These are phyloP conservation scores for Oscheius onirici DNA, from an alignment of 2,888 invertebrate species.

Conservation along the genomic window DNA sequence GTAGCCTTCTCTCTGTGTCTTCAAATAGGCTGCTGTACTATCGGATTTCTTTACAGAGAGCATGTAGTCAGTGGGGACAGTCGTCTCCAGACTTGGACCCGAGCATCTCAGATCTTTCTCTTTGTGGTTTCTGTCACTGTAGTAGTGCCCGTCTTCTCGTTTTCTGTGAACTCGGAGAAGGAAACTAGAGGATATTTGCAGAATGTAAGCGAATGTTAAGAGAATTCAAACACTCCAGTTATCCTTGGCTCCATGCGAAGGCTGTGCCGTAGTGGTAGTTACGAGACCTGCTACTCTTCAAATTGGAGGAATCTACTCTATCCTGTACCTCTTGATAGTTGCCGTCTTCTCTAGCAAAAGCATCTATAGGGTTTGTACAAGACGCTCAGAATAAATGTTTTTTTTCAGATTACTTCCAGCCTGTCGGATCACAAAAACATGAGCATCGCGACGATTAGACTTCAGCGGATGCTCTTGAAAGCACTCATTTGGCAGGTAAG, in stretches of 20 bases:
- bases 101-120: neutral
- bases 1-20: neutral
- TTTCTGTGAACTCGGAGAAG: neutral
- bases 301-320: neutral
- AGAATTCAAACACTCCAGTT: neutral
- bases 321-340: neutral
- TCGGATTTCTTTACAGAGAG: constrained; percentile 2
- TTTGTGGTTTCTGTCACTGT: neutral
- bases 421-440: constrained; percentile 5
- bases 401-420: constrained; percentile 3
- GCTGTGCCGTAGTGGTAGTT: constrained; percentile 2
- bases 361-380: neutral
- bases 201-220: neutral
- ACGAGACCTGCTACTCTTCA: neutral
- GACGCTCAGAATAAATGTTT: neutral
- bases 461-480: constrained; percentile 13
- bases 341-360: neutral
- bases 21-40: neutral
- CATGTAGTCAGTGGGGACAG: neutral
- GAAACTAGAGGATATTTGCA: neutral
- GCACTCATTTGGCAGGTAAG: constrained; percentile 21
- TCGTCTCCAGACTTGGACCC: neutral
- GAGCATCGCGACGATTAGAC: neutral
- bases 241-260: neutral
- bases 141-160: neutral